Conservation (phyloP, 1,140 invertebrate genomes). For the Nixonia krombeini region DNA sequence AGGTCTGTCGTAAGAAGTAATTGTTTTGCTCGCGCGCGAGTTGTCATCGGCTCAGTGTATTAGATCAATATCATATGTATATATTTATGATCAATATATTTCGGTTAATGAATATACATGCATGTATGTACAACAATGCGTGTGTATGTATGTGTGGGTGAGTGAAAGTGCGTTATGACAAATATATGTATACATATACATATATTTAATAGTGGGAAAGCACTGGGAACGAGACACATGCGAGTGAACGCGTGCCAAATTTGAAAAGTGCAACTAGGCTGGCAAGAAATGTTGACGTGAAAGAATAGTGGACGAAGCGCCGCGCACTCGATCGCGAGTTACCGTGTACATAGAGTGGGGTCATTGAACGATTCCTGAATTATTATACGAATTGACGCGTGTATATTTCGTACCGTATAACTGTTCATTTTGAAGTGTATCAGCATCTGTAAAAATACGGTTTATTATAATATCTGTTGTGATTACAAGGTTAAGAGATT, state of each 20-base stretch:
- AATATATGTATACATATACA: conserved; percentile 36
- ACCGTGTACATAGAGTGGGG: conserved; percentile 56
- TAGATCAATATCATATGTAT: too few species aligned
- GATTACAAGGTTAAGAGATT: conserved; percentile 52
- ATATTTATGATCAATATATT: conserved; percentile 38
- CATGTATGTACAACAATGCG: conserved; percentile 6
- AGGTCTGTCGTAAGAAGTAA: too few species aligned
- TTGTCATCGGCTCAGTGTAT: too few species aligned
- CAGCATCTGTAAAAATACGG: conserved; percentile 66
- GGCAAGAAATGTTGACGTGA: conserved; percentile 23
- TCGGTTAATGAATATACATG: conserved; percentile 41
- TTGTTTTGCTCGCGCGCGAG: too few species aligned
- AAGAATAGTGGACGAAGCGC: conserved; percentile 18
- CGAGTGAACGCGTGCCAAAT: conserved; percentile 54
- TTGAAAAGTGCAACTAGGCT: conserved; percentile 51
- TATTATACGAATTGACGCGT: conserved; percentile 59
- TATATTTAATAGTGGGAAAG: conserved; percentile 14
- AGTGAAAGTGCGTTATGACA: too few species aligned
- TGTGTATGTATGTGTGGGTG: conserved; percentile 42
- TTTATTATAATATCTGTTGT: conserved; percentile 70
- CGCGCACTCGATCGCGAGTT: conserved; percentile 24
- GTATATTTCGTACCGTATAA: conserved; percentile 64
- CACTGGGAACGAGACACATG: conserved; percentile 21
- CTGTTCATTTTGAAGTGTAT: conserved; percentile 67
- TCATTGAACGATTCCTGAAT: conserved; percentile 57